phyloP scores from a whole-genome alignment of 2,797 vertebrate genomes.

The Bradypodion pumilum region DNA sequence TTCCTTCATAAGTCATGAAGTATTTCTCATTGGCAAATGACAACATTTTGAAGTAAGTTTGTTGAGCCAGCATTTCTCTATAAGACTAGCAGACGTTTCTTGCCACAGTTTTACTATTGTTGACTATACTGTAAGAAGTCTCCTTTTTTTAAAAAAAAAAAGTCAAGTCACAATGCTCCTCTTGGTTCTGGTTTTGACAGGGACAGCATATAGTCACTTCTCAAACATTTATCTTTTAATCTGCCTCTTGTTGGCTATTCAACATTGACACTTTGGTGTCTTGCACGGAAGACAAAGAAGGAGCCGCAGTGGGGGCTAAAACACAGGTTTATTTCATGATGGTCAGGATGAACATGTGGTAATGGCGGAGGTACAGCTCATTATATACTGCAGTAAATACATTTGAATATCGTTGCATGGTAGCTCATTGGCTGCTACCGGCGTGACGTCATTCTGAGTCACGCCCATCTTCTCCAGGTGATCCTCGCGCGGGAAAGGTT shows the following conservation, averaged over 20 bases:
- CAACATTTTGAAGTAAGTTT: constrained; percentile 20
- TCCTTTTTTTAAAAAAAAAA: background rate
- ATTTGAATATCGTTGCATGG: too few relatives aligned
- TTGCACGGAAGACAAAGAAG: too few relatives aligned
- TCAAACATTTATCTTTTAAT: background rate
- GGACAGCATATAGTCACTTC: background rate
- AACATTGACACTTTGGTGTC: background rate
- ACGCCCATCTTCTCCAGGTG: too few relatives aligned
- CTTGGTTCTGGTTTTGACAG: background rate
- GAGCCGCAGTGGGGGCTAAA: too few relatives aligned
- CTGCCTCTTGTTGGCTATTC: background rate
- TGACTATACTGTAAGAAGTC: background rate
- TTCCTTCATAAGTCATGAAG: constrained; percentile 33
- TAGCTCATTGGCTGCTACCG: too few relatives aligned
- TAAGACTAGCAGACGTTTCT: background rate
- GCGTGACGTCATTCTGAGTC: too few relatives aligned
- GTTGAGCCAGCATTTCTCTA: background rate
- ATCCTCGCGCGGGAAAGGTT: too few relatives aligned
- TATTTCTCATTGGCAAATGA: constrained; percentile 21
- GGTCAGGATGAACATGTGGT: too few relatives aligned
- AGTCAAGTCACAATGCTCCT: constrained; percentile 10
- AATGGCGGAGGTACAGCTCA: too few relatives aligned
- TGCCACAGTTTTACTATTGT: constrained; percentile 9
- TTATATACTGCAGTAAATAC: too few relatives aligned
- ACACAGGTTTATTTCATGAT: too few relatives aligned